A percentile compares a stretch with the other conserved stretches of the same genome.
Conservation (phyloP, 2,113 vertebrate species). For the Channa argus region DNA sequence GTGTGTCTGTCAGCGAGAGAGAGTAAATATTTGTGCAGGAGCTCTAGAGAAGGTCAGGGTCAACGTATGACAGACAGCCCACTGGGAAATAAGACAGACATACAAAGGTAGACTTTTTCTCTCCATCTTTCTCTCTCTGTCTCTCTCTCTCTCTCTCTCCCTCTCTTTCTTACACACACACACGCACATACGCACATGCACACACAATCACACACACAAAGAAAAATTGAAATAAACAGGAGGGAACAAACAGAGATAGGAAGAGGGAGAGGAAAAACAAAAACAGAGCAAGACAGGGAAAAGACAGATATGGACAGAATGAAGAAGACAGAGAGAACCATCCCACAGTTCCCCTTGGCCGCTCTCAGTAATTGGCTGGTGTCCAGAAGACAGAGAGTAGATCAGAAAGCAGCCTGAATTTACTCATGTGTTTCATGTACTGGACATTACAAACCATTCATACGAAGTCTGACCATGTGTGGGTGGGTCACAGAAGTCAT, state of each 20-base stretch:
- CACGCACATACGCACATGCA: conserved; percentile 13
- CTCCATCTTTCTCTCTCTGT: conserved; percentile 5
- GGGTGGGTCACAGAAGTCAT: conserved; percentile 1
- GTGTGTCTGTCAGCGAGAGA: conserved; percentile 67
- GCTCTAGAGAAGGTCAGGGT: conserved; percentile 82
- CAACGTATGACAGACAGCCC: conserved; percentile 81
- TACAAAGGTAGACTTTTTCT: conserved; percentile 32
- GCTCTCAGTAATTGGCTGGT: conserved; percentile 74
- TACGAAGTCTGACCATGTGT: conserved; percentile 39
- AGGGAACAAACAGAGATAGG: conserved; percentile 21
- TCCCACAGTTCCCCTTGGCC: conserved; percentile 63
- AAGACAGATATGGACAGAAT: conserved; percentile 53
- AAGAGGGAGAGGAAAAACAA: conserved; percentile 17
- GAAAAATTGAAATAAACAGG: conserved; percentile 36
- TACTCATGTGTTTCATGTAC: conserved; percentile 73
- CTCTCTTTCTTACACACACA: conserved; percentile 10
- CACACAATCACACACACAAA: conserved; percentile 18
- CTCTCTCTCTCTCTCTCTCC: conserved; percentile 4
- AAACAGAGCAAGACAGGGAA: conserved; percentile 19
- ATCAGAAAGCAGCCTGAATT: conserved; percentile 65
- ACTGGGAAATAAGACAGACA: conserved; percentile 76
- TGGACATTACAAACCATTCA: conserved; percentile 66
- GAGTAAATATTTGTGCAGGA: conserved; percentile 83
- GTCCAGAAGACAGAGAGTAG: conserved; percentile 64
- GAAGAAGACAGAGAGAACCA: conserved; percentile 32